A percentile compares a stretch with the other conserved stretches of the same genome.
Conservation (phyloP, 2,113 vertebrate genomes). For the Chaenogobius annularis region DNA sequence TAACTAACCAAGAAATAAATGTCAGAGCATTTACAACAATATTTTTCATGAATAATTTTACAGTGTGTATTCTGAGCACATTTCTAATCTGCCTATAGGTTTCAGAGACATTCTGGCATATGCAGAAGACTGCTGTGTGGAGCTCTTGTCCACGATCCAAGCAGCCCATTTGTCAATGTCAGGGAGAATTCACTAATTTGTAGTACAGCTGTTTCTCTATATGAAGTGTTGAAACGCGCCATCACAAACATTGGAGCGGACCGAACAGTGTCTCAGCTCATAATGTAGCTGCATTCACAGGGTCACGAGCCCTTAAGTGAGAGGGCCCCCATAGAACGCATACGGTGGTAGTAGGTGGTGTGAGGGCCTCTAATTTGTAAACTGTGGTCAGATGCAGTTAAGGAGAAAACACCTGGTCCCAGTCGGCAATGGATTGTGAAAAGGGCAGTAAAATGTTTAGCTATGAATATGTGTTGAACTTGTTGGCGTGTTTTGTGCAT, state of each 20-base stretch:
- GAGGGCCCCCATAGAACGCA: constrained; percentile 37
- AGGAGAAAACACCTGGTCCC: constrained; percentile 54
- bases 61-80: background rate
- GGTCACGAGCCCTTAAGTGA: constrained; percentile 24
- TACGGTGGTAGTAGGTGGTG: constrained; percentile 55
- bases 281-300: constrained; percentile 68
- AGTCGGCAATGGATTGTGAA: constrained; percentile 66
- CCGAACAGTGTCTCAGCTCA: constrained; percentile 63
- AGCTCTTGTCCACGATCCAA: constrained; percentile 47
- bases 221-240: constrained; percentile 81
- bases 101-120: constrained; percentile 29
- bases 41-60: background rate
- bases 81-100: constrained; percentile 34
- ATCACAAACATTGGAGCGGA: constrained; percentile 68
- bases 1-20: background rate
- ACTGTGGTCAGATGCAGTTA: constrained; percentile 46
- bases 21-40: background rate
- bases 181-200: constrained; percentile 74
- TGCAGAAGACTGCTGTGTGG: constrained; percentile 24
- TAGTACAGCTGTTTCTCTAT: constrained; percentile 80
- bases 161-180: constrained; percentile 80
- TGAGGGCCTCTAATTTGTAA: constrained; percentile 80
- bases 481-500: background rate
- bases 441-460: constrained; percentile 54
- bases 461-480: constrained; percentile 23